Base-by-base conservation (phyloP, 2,888 invertebrate genomes). In the Tholera decimalis region DNA sequence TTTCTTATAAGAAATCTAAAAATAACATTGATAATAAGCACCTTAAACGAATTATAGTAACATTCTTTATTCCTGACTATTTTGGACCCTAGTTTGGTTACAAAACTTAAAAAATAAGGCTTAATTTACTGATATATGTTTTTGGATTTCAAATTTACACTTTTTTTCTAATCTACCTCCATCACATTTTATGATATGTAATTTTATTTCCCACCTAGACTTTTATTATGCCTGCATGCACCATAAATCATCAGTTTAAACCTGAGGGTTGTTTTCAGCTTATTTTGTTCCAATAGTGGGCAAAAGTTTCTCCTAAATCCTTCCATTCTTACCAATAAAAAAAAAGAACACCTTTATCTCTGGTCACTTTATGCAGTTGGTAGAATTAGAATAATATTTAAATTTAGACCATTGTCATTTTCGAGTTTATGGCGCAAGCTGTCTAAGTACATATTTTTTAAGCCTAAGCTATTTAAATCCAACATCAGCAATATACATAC, bases 81-180 rank as follows among this genome's bases (percentile, higher is more conserved):
- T 43, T 49, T 43, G 2, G 2, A 8, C 20, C 2, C 0, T 18
- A 4, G 1, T 9, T 18, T 15, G 9, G 20, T 24, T n/a, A n/a
- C n/a, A n/a, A n/a, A n/a, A 30, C 3, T 20, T 1, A 2, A 22
- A 39, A 33, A 26, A 30, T 28, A 30, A 26, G 11, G 0, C 11
- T n/a, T n/a, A n/a, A 50, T 20, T 35, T 35, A n/a, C n/a, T n/a
- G n/a, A n/a, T n/a, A n/a, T n/a, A n/a, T 53, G 46, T 51, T 72
- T 72, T 68, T 68, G 28, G 46, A 47, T 46, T 51, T 71, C 63
- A 71, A 46, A 60, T 13, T 20, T 37, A 51, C 67, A 71, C 46
- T 39, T 22, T 18, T 11, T 39, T 62, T 18, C n/a, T n/a, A n/a
- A n/a, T n/a, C n/a, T n/a, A n/a, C 5, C 2, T 47, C 8, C 39